Conservation (phyloP, 2,888 invertebrate genomes). For the Cylindroiulus punctatus region DNA sequence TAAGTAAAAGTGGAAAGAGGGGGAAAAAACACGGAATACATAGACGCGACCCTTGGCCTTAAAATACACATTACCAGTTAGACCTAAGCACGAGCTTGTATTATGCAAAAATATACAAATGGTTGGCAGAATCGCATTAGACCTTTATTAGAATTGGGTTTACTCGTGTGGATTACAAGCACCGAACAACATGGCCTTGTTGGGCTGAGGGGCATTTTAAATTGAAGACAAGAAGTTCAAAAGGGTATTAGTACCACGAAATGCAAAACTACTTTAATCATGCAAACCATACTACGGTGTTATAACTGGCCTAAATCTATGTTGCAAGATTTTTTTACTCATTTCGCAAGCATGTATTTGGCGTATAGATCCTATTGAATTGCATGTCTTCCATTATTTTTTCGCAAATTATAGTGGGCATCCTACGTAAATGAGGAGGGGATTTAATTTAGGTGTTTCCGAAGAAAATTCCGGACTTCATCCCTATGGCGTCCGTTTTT, state of each 20-base stretch:
- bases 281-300: too few relatives aligned
- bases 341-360: too few relatives aligned
- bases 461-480: not conserved
- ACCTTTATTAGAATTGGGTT: constrained; percentile 39
- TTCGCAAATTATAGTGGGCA: constrained; percentile 5
- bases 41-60: constrained; percentile 8
- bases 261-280: too few relatives aligned
- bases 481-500: not conserved
- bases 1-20: constrained; percentile 48
- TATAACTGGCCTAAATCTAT: too few relatives aligned
- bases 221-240: too few relatives aligned
- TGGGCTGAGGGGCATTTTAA: not conserved
- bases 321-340: too few relatives aligned
- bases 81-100: not conserved
- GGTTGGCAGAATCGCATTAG: constrained; percentile 24
- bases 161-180: not conserved
- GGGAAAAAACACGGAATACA: not conserved
- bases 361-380: too few relatives aligned
- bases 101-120: constrained; percentile 47
- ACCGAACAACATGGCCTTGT: not conserved
- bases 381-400: too few relatives aligned
- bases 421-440: not conserved
- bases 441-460: not conserved
- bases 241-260: too few relatives aligned
- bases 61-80: constrained; percentile 23